Base-by-base conservation (phyloP, 2,888 invertebrate species). In the Cryptus viduatorius region DNA sequence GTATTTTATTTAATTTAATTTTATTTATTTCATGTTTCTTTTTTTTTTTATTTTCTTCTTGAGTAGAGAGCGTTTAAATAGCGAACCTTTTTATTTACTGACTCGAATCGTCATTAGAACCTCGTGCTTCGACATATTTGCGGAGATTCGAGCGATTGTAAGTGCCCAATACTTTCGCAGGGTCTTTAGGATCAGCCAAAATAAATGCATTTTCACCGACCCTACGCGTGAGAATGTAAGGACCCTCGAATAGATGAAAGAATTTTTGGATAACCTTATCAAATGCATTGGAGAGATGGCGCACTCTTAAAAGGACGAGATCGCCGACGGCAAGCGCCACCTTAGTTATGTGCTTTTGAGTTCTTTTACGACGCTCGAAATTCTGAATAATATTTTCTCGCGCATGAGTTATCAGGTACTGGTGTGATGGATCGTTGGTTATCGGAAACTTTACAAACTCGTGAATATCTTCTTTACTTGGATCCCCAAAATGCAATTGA, bases 171-270 rank as follows among this genome's bases (percentile, higher is more conserved):
- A 19, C 48, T 10, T 31, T 46, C 2, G 1, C 48, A 7, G 1
- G 7, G 48, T 73, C 48, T 1, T 29, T 2, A 0, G 48, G 61
- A 48, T 64, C 61, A 1, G 31, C 16, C 4, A 73, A 12, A 3
- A 64, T 29, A 16, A 73, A 73, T 7, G 73, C 61, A 31, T 73
- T 73, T 2, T 73, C 48, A 0, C 73, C 73, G 1, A 73, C 31
- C 0, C 7, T 1, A 0, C 4, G 24, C 3, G 29, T 16, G 7
- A 73, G 59, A 10, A 10, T 1, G 31, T 73, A 73, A 1, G 48
- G 73, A 4, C 73, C 73, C 46, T 73, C 61, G 48, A 64, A 73
- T 1, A 73, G 37, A 59, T 73, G 73, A 24, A 73, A 73, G n/a
- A 73, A 61, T 4, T 73, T 61, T 8, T 48, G 19, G 3, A 42